Conservation (phyloP, 1,140 invertebrate genomes). For the Matsumurasca onukii region DNA sequence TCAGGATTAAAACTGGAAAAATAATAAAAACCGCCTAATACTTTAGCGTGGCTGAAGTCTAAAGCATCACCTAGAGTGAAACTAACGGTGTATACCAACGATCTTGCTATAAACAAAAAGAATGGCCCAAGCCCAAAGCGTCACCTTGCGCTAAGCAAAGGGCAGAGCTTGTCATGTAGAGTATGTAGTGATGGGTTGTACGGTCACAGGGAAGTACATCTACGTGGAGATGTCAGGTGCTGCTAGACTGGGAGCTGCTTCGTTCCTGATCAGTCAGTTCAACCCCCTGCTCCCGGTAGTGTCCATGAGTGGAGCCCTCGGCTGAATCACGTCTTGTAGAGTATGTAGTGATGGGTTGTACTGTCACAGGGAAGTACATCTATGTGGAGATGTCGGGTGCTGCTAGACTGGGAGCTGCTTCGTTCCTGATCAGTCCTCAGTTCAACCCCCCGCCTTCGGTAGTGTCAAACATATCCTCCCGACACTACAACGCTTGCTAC, state of each 20-base stretch:
- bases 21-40: too few species aligned
- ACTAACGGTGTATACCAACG: too few species aligned
- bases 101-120: too few species aligned
- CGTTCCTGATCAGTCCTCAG: conserved; percentile 70
- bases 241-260: conserved; percentile 61
- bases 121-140: too few species aligned
- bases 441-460: conserved; percentile 81
- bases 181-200: neutral
- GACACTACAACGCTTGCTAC: conserved; percentile 77
- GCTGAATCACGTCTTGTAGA: neutral
- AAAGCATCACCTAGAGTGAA: too few species aligned
- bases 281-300: conserved; percentile 79
- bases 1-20: too few species aligned
- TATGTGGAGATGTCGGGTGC: conserved; percentile 65
- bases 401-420: conserved; percentile 61
- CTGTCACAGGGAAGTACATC: conserved; percentile 62
- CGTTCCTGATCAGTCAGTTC: conserved; percentile 73
- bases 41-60: too few species aligned
- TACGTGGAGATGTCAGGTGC: conserved; percentile 65
- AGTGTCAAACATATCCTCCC: conserved; percentile 67
- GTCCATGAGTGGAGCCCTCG: too few species aligned
- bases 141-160: too few species aligned
- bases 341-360: neutral
- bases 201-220: conserved; percentile 61
- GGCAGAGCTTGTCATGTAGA: too few species aligned